Conservation (phyloP, 1,140 invertebrate species). For the Lordiphosa mommai region DNA sequence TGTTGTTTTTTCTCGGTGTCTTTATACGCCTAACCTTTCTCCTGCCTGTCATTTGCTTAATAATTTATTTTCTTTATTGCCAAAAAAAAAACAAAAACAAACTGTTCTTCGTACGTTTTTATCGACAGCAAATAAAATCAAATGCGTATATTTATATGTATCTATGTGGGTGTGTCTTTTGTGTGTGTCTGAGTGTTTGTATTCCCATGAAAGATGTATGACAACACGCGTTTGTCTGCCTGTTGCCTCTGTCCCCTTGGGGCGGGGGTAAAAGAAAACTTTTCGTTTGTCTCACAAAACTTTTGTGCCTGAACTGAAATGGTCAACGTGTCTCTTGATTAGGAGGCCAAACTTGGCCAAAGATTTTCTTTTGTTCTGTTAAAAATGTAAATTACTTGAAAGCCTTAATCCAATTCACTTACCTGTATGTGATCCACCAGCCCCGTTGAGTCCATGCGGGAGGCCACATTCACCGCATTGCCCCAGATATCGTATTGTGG, state of each 20-base stretch:
- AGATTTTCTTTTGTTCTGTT: not conserved
- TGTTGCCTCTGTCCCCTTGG: not conserved
- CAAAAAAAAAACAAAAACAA: slow-evolving; percentile 2
- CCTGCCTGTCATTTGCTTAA: slow-evolving; percentile 31
- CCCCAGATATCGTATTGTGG: slow-evolving; percentile 97
- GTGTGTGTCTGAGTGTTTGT: slow-evolving; percentile 1
- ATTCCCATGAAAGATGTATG: slow-evolving; percentile 11
- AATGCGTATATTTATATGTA: slow-evolving; percentile 47
- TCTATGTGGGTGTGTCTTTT: slow-evolving; percentile 5
- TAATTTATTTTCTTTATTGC: slow-evolving; percentile 64
- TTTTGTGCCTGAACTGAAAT: slow-evolving; percentile 67
- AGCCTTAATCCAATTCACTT: slow-evolving; percentile 35
- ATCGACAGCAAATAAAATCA: slow-evolving; percentile 65
- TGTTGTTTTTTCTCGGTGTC: not conserved
- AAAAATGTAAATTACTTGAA: slow-evolving; percentile 14
- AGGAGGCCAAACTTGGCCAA: slow-evolving; percentile 8
- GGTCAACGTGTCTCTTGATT: slow-evolving; percentile 42
- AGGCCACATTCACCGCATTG: slow-evolving; percentile 93
- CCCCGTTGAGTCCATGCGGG: slow-evolving; percentile 93
- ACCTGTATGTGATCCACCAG: slow-evolving; percentile 91
- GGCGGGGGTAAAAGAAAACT: slow-evolving; percentile 3
- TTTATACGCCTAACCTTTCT: not conserved
- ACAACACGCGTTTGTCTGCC: slow-evolving; percentile 3
- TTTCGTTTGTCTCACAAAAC: slow-evolving; percentile 37
- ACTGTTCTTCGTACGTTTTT: slow-evolving; percentile 49